Conservation (phyloP, 2,113 vertebrate species). For the Parus major region DNA sequence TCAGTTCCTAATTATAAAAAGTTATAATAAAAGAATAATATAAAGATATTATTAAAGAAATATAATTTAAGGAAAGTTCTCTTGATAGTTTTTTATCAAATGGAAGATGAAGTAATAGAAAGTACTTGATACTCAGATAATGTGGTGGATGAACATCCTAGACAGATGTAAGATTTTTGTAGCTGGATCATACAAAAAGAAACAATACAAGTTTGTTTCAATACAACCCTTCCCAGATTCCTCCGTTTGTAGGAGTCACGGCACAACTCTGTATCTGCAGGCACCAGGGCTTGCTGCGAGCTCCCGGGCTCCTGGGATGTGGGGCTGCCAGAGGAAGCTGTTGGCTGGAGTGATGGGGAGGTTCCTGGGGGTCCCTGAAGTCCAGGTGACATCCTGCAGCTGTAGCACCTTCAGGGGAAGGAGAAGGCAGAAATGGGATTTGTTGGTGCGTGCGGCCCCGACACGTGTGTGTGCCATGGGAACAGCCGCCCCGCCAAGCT, state of each 20-base stretch:
- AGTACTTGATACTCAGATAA: not conserved
- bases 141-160: not conserved
- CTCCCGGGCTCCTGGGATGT: accelerated
- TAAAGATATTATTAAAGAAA: no score
- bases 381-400: not conserved
- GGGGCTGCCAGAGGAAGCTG: not conserved
- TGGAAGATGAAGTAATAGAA: not conserved
- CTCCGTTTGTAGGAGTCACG: not conserved
- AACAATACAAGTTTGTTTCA: not conserved
- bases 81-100: not conserved
- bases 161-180: not conserved
- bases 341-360: not conserved
- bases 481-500: not conserved
- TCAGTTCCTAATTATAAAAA: not conserved
- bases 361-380: not conserved
- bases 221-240: not conserved
- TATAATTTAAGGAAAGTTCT: not conserved
- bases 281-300: not conserved
- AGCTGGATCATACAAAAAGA: not conserved
- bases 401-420: not conserved
- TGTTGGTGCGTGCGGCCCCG: accelerated
- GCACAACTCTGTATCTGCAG: not conserved
- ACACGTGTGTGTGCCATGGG: not conserved
- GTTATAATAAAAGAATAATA: no score
- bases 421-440: not conserved